A percentile compares a stretch with the other conserved stretches of the same genome.
phyloP scores from a whole-genome alignment of 2,888 invertebrate genomes.

The Drosophila demipolita region DNA sequence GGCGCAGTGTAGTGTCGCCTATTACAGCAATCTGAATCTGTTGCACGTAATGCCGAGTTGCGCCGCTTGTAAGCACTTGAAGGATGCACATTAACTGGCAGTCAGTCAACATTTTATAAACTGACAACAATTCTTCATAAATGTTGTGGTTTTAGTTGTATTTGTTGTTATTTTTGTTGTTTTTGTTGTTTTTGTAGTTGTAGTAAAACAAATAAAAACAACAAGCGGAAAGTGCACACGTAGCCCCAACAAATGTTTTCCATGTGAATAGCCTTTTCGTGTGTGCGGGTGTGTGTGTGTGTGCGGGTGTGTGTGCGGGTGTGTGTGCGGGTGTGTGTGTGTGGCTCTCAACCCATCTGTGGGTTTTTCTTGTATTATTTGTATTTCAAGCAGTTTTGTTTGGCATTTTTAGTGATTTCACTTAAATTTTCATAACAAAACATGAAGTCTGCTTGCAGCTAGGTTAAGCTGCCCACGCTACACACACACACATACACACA shows the following conservation, averaged over 20 bases:
- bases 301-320: background rate
- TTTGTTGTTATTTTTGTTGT: background rate
- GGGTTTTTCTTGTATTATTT: constrained; percentile 36
- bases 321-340: constrained; percentile 2
- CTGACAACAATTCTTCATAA: constrained; percentile 74
- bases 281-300: background rate
- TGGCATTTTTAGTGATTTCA: constrained; percentile 82
- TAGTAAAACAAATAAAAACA: constrained; percentile 7
- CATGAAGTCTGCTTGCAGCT: constrained; percentile 74
- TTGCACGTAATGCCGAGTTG: constrained; percentile 32
- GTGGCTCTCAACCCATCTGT: constrained; percentile 1
- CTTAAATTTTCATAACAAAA: constrained; percentile 82
- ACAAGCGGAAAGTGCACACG: constrained; percentile 28
- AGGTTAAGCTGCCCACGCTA: constrained; percentile 41
- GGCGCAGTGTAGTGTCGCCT: constrained; percentile 9
- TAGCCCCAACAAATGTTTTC: constrained; percentile 43
- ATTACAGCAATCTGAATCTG: constrained; percentile 30
- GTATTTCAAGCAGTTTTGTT: constrained; percentile 70
- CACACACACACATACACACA: constrained; percentile 4
- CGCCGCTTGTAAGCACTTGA: constrained; percentile 5
- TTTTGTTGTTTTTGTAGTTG: constrained; percentile 3
- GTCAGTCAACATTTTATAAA: constrained; percentile 70
- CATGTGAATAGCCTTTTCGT: constrained; percentile 28
- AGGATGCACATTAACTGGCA: constrained; percentile 54
- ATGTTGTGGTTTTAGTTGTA: background rate